Conservation (phyloP, 64 coral and sea anemone genomes). For the Astreopora myriophthalma region DNA sequence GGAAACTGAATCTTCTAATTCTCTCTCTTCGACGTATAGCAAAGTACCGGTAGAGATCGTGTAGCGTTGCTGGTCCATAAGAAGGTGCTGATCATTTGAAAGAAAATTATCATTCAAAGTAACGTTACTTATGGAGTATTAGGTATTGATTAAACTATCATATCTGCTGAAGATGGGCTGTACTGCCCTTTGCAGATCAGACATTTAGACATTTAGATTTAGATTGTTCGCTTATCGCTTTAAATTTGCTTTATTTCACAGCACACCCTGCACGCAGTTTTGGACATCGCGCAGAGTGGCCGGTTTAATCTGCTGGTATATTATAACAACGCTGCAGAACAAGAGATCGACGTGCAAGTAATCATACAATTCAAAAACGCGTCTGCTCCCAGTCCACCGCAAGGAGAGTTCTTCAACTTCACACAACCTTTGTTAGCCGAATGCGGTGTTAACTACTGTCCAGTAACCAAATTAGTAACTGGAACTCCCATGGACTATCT, state of each 20-base stretch:
- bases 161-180: too few species aligned
- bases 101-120: too few species aligned
- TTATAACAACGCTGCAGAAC: background rate
- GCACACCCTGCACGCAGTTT: constrained; percentile 4
- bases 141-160: too few species aligned
- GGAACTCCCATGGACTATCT: background rate
- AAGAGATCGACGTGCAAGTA: background rate
- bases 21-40: too few species aligned
- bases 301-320: constrained; percentile 40
- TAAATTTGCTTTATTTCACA: background rate
- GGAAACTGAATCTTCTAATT: too few species aligned
- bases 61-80: too few species aligned
- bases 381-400: background rate
- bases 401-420: background rate
- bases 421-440: background rate
- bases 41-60: too few species aligned
- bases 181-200: too few species aligned
- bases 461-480: background rate
- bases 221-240: too few species aligned
- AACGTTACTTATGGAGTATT: too few species aligned
- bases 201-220: too few species aligned
- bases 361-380: background rate
- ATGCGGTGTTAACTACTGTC: background rate
- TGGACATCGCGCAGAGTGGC: constrained; percentile 65
- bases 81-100: too few species aligned